Percentiles rank a stretch among this genome's conserved stretches.
phyloP scores from a whole-genome alignment of 2,797 vertebrate genomes.

The Amniataba percoides region DNA sequence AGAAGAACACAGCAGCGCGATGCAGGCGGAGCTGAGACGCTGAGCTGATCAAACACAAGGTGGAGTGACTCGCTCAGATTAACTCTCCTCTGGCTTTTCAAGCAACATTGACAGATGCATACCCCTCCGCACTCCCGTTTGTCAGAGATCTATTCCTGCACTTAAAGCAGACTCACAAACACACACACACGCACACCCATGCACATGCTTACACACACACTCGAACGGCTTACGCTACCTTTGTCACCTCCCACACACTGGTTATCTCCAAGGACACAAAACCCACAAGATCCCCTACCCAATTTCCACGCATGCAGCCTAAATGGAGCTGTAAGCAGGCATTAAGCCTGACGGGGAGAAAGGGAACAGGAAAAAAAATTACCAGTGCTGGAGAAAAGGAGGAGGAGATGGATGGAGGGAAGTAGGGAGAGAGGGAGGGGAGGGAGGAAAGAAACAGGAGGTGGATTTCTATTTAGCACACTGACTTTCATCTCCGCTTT shows the following conservation, averaged over 20 bases:
- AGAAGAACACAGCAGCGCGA: conserved; percentile 27
- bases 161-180: conserved; percentile 69
- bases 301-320: conserved; percentile 85
- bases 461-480: conserved; percentile 77
- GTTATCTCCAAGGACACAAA: conserved; percentile 87
- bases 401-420: conserved; percentile 68
- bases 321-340: conserved; percentile 85
- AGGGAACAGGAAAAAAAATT: conserved; percentile 65
- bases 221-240: conserved; percentile 82
- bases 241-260: conserved; percentile 86
- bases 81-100: conserved; percentile 78
- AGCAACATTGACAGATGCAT: conserved; percentile 76
- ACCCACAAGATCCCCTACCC: conserved; percentile 84
- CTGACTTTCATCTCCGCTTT: conserved; percentile 79
- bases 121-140: conserved; percentile 78
- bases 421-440: conserved; percentile 52
- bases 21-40: conserved; percentile 47
- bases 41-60: conserved; percentile 71
- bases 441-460: conserved; percentile 60
- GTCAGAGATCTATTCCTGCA: conserved; percentile 82
- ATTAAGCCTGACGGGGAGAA: conserved; percentile 82
- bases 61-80: conserved; percentile 79
- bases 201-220: conserved; percentile 41
- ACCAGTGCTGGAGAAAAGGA: conserved; percentile 64
- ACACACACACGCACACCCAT: conserved; percentile 17